These are phyloP conservation scores for Drymodes brunneopygia DNA, from an alignment of 2,113 vertebrate genomes.

Conservation along the genomic window DNA sequence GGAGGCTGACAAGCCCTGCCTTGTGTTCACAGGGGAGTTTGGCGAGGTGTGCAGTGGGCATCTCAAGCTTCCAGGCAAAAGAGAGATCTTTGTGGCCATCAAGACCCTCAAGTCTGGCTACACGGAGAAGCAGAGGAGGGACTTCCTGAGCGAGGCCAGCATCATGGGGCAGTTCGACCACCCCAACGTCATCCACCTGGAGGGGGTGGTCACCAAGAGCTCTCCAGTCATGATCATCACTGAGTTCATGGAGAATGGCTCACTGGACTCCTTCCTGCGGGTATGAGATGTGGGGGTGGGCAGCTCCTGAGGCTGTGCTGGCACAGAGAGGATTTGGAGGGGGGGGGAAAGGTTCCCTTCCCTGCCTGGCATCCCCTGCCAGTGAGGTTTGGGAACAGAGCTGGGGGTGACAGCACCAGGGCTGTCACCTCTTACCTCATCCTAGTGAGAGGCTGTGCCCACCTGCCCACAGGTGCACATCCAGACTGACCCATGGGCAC, in stretches of 20 bases:
- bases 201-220: conserved; percentile 95
- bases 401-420: neutral
- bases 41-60: conserved; percentile 97
- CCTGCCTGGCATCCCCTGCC: neutral
- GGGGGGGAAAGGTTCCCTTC: neutral
- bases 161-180: conserved; percentile 99
- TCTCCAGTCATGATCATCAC: conserved; percentile 95
- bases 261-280: conserved; percentile 92
- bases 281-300: conserved; percentile 60
- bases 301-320: neutral
- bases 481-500: neutral
- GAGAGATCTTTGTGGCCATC: conserved; percentile 97
- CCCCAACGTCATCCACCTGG: conserved; percentile 95
- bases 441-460: neutral
- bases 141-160: conserved; percentile 95
- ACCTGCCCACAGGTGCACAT: neutral
- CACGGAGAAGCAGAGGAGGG: conserved; percentile 93
- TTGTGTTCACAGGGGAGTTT: conserved; percentile 83
- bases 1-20: neutral
- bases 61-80: conserved; percentile 89
- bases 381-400: neutral
- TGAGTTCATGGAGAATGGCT: conserved; percentile 98
- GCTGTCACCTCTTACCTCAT: neutral
- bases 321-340: neutral
- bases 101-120: conserved; percentile 96